phyloP scores from a whole-genome alignment of 2,113 vertebrate genomes.

The Lagenorhynchus albirostris region DNA sequence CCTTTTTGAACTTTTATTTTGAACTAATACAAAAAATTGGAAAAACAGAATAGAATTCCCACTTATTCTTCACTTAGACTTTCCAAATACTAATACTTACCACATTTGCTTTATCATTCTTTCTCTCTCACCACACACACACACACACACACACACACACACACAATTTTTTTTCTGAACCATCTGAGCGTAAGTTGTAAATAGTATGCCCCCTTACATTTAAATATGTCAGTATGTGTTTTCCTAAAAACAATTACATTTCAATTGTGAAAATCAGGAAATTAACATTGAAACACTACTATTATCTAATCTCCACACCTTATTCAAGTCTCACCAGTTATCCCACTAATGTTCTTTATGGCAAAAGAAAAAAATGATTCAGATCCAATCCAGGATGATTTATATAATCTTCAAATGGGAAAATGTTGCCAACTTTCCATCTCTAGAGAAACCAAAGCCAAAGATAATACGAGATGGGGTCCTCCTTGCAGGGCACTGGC shows the following conservation, averaged over 20 bases:
- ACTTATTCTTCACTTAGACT: not conserved
- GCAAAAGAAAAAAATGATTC: not conserved
- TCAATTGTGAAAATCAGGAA: constrained; percentile 18
- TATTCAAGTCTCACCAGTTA: not conserved
- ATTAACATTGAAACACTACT: not conserved
- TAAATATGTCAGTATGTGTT: not conserved
- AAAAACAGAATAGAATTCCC: not conserved
- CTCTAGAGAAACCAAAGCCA: not conserved
- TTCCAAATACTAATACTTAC: not conserved
- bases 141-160: not conserved
- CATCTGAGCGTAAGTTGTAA: not conserved
- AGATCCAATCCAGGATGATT: not conserved
- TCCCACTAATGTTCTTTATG: not conserved
- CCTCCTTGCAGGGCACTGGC: not conserved
- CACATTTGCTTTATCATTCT: not conserved
- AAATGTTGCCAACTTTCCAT: not conserved
- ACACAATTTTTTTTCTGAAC: not conserved
- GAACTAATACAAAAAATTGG: not conserved
- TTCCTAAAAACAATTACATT: not conserved
- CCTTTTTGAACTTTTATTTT: constrained; percentile 1
- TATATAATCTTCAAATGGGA: not conserved
- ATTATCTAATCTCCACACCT: not conserved
- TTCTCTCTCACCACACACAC: not conserved
- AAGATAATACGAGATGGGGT: not conserved
- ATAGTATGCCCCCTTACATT: not conserved